Conservation (phyloP, 35 echinoderm and acorn worm species). For the Lytechinus variegatus region DNA sequence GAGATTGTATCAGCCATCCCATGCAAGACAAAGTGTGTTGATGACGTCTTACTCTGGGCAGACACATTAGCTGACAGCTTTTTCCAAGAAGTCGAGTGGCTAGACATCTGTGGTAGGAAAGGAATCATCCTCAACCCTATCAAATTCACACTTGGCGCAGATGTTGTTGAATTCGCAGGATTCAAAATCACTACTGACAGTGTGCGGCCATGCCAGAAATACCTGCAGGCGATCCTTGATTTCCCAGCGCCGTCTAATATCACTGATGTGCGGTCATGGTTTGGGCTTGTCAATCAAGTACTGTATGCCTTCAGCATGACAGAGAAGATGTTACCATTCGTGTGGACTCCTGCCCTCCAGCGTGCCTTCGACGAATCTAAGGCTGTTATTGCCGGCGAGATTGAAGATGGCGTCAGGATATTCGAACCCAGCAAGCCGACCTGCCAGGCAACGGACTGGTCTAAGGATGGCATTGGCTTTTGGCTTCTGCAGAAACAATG, state of each 20-base stretch:
- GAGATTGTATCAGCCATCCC: background rate
- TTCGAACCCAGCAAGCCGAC: no score
- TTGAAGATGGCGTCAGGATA: constrained; percentile 33
- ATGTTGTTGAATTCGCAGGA: constrained; percentile 9
- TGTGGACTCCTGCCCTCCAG: background rate
- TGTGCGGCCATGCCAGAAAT: no score
- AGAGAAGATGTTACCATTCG: no score
- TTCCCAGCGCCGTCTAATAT: no score
- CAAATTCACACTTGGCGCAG: background rate
- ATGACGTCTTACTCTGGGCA: constrained; percentile 52
- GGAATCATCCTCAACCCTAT: constrained; percentile 51
- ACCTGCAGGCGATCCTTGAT: no score
- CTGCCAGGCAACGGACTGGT: no score
- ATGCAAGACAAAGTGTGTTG: constrained; percentile 23
- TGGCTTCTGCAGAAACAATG: no score
- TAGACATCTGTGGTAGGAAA: constrained; percentile 54
- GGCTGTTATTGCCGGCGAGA: background rate
- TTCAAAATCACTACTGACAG: no score
- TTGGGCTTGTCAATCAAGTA: no score
- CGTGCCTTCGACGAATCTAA: constrained; percentile 31
- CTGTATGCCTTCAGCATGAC: no score
- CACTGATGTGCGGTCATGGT: no score
- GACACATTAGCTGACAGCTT: constrained; percentile 39
- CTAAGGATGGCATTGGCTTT: no score
- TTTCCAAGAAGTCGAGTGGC: constrained; percentile 55